Percentiles rank a stretch among this genome's conserved stretches.
Conservation (phyloP, 2,888 invertebrate genomes). For the Dasysyrphus tricinctus region DNA sequence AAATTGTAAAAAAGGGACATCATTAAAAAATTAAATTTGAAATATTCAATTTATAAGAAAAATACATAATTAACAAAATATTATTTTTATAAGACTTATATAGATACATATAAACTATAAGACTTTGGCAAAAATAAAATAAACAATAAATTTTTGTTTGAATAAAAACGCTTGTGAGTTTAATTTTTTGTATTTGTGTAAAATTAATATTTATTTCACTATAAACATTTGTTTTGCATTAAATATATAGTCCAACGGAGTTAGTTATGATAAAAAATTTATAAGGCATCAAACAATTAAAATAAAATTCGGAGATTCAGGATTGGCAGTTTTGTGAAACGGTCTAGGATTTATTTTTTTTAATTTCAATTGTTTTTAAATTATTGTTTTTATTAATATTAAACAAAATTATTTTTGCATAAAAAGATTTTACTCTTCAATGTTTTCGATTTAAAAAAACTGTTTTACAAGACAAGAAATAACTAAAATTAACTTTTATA, state of each 20-base stretch:
- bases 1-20: neutral
- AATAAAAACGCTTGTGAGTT: conserved; percentile 84
- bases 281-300: neutral
- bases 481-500: neutral
- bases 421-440: too few species aligned
- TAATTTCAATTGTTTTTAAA: neutral
- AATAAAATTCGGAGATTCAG: too few species aligned
- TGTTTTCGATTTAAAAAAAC: too few species aligned
- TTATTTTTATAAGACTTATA: conserved; percentile 52
- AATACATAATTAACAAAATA: conserved; percentile 62
- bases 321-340: neutral
- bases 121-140: conserved; percentile 61
- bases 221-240: conserved; percentile 19
- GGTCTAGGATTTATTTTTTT: neutral
- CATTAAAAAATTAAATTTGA: conserved; percentile 1
- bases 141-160: conserved; percentile 82
- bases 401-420: neutral
- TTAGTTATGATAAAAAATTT: neutral
- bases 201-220: conserved; percentile 39
- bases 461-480: too few species aligned
- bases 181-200: conserved; percentile 70
- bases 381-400: neutral
- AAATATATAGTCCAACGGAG: conserved; percentile 31
- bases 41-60: conserved; percentile 33
- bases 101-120: conserved; percentile 16